Evolutionary conservation across 1,140 invertebrate genomes (phyloP), one percentile per base, ranked within the genome.

Genomic region (Papilio helenus): DNA sequence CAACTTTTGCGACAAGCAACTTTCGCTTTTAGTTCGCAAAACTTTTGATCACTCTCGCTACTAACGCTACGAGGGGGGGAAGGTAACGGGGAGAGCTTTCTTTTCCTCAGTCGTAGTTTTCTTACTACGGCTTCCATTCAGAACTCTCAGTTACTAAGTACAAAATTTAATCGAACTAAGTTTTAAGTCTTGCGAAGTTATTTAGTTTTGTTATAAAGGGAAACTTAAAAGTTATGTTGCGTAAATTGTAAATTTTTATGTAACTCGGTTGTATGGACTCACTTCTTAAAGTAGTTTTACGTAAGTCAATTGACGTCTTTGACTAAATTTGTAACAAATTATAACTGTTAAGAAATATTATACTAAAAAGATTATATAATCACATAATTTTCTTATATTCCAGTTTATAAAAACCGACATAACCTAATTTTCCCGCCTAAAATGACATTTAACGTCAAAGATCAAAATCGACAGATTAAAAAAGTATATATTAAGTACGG

Each of bases 31-130:
- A 82, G 79, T 65, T 85, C 26, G 46, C 20, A 81, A 88, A 92
- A 90, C 87, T 92, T 93, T 92, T 86, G 80, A 87, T 77, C 87
- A 88, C 90, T 93, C 89, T 93, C 90, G 65, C 92, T 87, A 29
- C 4, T 26, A 7, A 26, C 2, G 20, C 34, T 34, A 23, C 12
- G 61, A 2, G 3, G 26, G 61, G 26, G 14, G 10, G n/a, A n/a
- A 12, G 55, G 20, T 20, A 23, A 23, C 10, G 23, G 61, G 81
- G 79, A 79, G 9, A 14, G 44, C 83, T 86, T 84, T 83, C 83
- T 83, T 84, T 87, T 84, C 80, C 79, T 83, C 71, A 79, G 39
- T 82, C 76, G 79, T 76, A 80, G 79, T 39, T 83, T 81, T 83
- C 82, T 80, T 83, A 81, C 72, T 58, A 34, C 61, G 73, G 46